Percentiles rank a stretch among this genome's conserved stretches.
Conservation (phyloP, 1,140 invertebrate genomes). For the Cydia splendana region DNA sequence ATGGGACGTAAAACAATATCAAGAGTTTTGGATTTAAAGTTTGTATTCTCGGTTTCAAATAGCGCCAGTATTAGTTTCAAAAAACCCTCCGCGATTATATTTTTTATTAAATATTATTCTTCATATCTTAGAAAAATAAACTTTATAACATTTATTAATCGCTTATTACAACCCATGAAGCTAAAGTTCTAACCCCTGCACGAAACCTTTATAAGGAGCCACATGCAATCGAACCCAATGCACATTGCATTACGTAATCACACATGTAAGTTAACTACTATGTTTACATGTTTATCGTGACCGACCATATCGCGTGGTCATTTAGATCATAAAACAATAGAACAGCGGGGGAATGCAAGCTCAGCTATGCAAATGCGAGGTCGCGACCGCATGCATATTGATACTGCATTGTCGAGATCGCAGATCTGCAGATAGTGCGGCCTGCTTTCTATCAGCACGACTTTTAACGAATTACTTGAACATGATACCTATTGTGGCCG, state of each 20-base stretch:
- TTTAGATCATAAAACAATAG: conserved; percentile 79
- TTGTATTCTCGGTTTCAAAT: too few relatives aligned
- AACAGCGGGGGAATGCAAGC: conserved; percentile 75
- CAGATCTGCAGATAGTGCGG: conserved; percentile 70
- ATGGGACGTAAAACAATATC: too few relatives aligned
- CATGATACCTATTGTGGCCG: conserved; percentile 54
- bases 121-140: too few relatives aligned
- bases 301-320: conserved; percentile 72
- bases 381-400: conserved; percentile 79
- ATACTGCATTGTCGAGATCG: conserved; percentile 76
- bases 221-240: conserved; percentile 5
- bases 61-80: too few relatives aligned
- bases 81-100: too few relatives aligned
- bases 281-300: conserved; percentile 73
- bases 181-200: background rate
- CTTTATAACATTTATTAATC: too few relatives aligned
- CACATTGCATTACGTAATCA: conserved; percentile 7
- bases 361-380: conserved; percentile 76
- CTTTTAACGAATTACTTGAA: conserved; percentile 69
- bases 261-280: conserved; percentile 35
- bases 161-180: background rate
- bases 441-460: conserved; percentile 71
- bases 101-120: too few relatives aligned
- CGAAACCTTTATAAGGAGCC: conserved; percentile 1
- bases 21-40: too few relatives aligned